Evolutionary conservation across 2,888 invertebrate species (phyloP), one percentile per base, ranked within the genome.

Genomic region (Galeopsomyia nigrocyanea): DNA sequence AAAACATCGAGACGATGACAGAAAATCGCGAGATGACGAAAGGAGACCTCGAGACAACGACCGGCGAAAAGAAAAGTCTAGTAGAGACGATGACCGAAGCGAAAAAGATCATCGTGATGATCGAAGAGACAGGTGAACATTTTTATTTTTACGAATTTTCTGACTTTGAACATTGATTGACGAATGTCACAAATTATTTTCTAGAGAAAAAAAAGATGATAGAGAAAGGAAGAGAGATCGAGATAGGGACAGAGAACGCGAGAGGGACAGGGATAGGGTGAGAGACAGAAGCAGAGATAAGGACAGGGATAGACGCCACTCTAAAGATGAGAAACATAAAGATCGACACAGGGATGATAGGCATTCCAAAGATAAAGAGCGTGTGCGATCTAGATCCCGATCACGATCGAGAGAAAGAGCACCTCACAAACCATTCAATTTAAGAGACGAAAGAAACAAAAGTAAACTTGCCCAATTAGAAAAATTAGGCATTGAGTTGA

Each of bases 391-490:
- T 3, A 80, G 86, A 55, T 84, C 86, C 13, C 80, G 84, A 73
- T 86, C 86, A 9, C 81, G 82, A 64, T 84, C 84, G 9, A 81
- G 82, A 49, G 80, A 80, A 19, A 75, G 79, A 10, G 75, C 61
- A 64, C 72, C 78, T 19, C 83, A 82, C 51, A 76, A 83, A 73
- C 75, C 80, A 46, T 80, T 84, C 78, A 84, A 80, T 46, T 86
- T 84, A 56, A 78, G 85, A 49, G 86, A 87, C 66, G 88, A 88
- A 60, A 87, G 88, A 57, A 84, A 86, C 21, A 84, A 86, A 64
- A 87, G 82, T 67, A 88, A 87, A 80, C 81, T 88, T 74, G 88
- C 87, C 17, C 86, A 87, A 74, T 79, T 88, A 60, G 88, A 88
- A 73, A 89, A 88, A 79, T 81, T 88, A 77, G 89, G 89, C 78